A percentile compares a stretch with the other conserved stretches of the same genome.
These are phyloP conservation scores for Botrylloides violaceus DNA, from an alignment of 23 tunicate genomes.

Conservation along the genomic window DNA sequence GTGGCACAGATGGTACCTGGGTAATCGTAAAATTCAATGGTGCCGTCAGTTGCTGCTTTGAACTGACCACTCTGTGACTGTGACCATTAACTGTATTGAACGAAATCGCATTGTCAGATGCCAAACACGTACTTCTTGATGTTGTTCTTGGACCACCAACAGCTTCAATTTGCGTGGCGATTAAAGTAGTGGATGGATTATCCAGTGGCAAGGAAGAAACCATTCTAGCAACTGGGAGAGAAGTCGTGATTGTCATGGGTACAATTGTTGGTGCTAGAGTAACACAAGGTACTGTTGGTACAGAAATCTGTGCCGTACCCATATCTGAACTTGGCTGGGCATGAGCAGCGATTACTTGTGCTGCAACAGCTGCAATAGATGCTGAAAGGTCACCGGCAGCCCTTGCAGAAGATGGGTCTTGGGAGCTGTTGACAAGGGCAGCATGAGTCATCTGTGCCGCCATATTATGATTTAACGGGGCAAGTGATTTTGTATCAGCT, in stretches of 20 bases:
- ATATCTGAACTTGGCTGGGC: conserved; percentile 15
- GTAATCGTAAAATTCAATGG: conserved; percentile 21
- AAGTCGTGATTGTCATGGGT: conserved; percentile 18
- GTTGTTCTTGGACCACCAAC: conserved; percentile 45
- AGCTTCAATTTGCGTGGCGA: conserved; percentile 76
- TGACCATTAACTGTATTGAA: conserved; percentile 13
- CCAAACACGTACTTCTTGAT: conserved; percentile 32
- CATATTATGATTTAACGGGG: conserved; percentile 5
- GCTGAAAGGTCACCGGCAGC: conserved; percentile 15
- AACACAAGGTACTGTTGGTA: conserved; percentile 18
- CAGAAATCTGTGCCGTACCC: conserved; percentile 25
- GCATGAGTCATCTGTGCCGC: conserved; percentile 33
- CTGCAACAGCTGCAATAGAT: conserved; percentile 24
- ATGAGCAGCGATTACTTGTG: conserved; percentile 12
- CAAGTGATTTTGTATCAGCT: conserved; percentile 6
- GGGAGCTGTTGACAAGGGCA: conserved; percentile 10
- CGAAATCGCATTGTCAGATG: conserved; percentile 9
- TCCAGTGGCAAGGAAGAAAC: conserved; percentile 14
- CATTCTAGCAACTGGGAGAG: conserved; percentile 16
- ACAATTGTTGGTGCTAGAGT: conserved; percentile 22
- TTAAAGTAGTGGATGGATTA: not conserved
- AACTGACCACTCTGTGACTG: conserved; percentile 8
- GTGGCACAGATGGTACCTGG: conserved; percentile 17
- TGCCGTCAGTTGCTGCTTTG: conserved; percentile 5
- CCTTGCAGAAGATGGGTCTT: conserved; percentile 2